Evolutionary conservation across 2,888 invertebrate genomes (phyloP), one percentile per base, ranked within the genome.

Genomic region (Saturnia pavonia): DNA sequence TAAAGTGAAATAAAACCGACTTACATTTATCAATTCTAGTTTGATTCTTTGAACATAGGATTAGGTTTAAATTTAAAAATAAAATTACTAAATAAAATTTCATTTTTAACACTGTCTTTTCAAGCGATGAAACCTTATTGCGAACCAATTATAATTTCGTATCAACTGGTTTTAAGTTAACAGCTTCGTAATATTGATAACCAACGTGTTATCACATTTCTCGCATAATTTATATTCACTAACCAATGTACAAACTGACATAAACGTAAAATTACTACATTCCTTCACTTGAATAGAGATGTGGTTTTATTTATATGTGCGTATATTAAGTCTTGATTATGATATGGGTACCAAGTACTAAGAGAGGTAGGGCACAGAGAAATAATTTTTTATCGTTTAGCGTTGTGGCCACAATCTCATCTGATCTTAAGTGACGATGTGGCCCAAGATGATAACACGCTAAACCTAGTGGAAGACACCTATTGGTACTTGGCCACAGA

Each of bases 1-100:
- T 19, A 48, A 48, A 45, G 3, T 14, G 16, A 45, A 14, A 14
- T 34, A 19, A 51, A 51, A n/a, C 4, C 8, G 54, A 60, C 57
- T 60, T 27, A 60, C 57, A 60, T 60, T 60, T 60, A 12, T 60
- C 27, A 27, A 60, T 60, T 60, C 12, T 27, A 60, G 57, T 60
- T 60, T 60, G 57, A 16, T 60, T 60, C 14, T 27, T 25, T 6
- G 27, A 25, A 60, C 27, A 60, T 25, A 60, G 12, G 6, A 25
- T 19, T 14, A 2, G 27, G 14, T 60, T 60, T 12, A 25, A 25
- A 27, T 25, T 60, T 12, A 60, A 14, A 27, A 60, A 60, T 6
- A 60, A 14, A 60, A 60, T 60, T 60, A 60, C 14, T 27, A 60
- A 60, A 60, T 60, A 60, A 3, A 27, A 2, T 27, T 60, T 25